phyloP scores from a whole-genome alignment of 2,797 vertebrate genomes.

The Liasis olivaceus region DNA sequence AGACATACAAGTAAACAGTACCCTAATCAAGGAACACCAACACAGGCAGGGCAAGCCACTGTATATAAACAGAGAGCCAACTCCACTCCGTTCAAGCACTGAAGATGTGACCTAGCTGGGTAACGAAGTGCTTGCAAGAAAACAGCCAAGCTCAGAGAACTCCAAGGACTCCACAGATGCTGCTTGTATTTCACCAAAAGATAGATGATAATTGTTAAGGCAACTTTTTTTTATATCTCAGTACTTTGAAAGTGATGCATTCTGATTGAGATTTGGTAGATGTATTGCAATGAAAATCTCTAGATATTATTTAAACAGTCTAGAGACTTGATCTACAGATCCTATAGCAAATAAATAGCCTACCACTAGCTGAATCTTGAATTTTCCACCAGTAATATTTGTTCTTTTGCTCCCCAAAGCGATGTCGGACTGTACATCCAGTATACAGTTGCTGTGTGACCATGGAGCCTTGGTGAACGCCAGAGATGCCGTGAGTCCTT shows the following conservation, averaged over 20 bases:
- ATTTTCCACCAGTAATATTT: not conserved
- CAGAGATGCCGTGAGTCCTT: slow-evolving; percentile 86
- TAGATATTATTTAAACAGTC: fast-evolving
- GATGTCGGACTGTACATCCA: slow-evolving; percentile 92
- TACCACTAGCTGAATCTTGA: not conserved
- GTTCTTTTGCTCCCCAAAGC: slow-evolving; percentile 72
- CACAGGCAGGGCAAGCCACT: too few relatives aligned
- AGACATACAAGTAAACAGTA: too few relatives aligned
- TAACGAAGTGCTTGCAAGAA: too few relatives aligned
- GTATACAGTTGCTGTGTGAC: slow-evolving; percentile 94
- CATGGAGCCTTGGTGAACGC: slow-evolving; percentile 88
- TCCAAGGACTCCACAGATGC: not conserved
- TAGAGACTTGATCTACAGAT: fast-evolving
- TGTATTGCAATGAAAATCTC: not conserved
- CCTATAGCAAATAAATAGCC: not conserved
- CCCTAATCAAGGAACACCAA: too few relatives aligned
- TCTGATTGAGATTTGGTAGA: not conserved
- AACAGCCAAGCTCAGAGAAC: too few relatives aligned
- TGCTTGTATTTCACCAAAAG: not conserved
- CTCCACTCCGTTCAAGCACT: too few relatives aligned
- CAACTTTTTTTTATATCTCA: not conserved
- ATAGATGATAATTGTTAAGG: not conserved
- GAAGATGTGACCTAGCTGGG: too few relatives aligned
- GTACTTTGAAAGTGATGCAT: not conserved
- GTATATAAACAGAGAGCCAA: too few relatives aligned